Conservation (phyloP, 2,113 vertebrate genomes). For the Vulpes ferrilata region DNA sequence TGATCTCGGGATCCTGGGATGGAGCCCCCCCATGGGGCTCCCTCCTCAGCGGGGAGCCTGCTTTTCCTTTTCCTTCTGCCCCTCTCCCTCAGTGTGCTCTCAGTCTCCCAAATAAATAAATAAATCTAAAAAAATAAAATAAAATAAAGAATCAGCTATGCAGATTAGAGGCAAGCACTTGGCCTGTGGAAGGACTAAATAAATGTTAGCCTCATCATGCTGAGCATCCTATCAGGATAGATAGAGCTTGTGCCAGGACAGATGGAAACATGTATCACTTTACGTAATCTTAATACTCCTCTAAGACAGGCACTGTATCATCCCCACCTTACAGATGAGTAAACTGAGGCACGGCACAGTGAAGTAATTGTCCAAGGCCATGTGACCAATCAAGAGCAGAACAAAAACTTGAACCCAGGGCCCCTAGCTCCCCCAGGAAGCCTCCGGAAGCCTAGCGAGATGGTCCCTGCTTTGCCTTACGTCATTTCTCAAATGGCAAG, state of each 20-base stretch:
- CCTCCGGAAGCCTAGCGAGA: not conserved
- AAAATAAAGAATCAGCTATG: not conserved
- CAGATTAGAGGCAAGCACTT: not conserved
- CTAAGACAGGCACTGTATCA: not conserved
- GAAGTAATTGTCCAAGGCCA: not conserved
- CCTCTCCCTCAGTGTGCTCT: not conserved
- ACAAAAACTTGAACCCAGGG: not conserved
- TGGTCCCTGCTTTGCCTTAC: too few relatives aligned
- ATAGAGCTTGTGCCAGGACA: not conserved
- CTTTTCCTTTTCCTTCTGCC: not conserved
- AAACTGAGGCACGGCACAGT: not conserved
- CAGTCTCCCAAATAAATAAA: not conserved
- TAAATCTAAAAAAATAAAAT: not conserved
- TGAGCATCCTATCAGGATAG: not conserved
- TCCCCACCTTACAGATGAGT: not conserved
- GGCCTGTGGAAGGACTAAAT: not conserved
- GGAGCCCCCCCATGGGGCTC: not conserved
- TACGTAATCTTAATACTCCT: not conserved
- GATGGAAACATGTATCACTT: not conserved
- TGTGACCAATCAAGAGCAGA: not conserved
- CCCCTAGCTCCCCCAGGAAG: not conserved
- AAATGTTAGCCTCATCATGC: not conserved
- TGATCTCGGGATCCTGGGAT: not conserved
- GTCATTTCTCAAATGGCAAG: not conserved
- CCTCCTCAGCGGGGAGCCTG: too few relatives aligned